Evolutionary conservation across 23 tunicate genomes (phyloP), one percentile per base, ranked within the genome.

Genomic region (Phallusia fumigata): DNA sequence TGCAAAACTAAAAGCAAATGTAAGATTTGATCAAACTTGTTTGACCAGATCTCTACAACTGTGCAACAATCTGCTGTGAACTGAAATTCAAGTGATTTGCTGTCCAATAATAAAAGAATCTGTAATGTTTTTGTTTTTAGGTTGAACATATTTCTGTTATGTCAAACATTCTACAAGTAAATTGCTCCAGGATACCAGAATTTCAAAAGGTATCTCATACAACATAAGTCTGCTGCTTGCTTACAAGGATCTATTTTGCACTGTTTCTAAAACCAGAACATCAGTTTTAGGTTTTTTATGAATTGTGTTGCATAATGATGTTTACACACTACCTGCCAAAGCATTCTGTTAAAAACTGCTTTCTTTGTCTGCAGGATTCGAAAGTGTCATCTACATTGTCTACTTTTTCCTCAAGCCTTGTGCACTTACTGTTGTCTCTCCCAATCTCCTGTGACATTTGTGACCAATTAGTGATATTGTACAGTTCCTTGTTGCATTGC

Each of bases 31-130:
- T 24, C 69, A 58, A 6, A 13, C 26, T 58, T 6, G 8, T 11
- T 58, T 58, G 69, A 58, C 28, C 69, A 58, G 69, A 58, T 58
- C 69, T 24, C 69, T 58, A 58, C 69, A 58, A 58, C 16, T 58
- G 2, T 58, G 69, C 69, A 21, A 58, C 69, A 58, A 10, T 40
- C 10, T 40, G 10, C 47, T 40, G 47, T 10, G 10, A 40, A 40
- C 47, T 40, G 10, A 40, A 40, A 10, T 40, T 40, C 47, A 40
- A 40, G 5, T 40, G 47, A 10, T 5, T 10, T 40, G 10, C 5
- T 3, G 47, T 10, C n/a, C n/a, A n/a, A n/a, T n/a, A n/a, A n/a
- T n/a, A n/a, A n/a, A n/a, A n/a, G n/a, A n/a, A n/a, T n/a, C n/a
- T n/a, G 18, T 51, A 13, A 51, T 51, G 18, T 51, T 51, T 15